These are phyloP conservation scores for Turnix velox DNA, from an alignment of 2,113 vertebrate species.

Conservation along the genomic window DNA sequence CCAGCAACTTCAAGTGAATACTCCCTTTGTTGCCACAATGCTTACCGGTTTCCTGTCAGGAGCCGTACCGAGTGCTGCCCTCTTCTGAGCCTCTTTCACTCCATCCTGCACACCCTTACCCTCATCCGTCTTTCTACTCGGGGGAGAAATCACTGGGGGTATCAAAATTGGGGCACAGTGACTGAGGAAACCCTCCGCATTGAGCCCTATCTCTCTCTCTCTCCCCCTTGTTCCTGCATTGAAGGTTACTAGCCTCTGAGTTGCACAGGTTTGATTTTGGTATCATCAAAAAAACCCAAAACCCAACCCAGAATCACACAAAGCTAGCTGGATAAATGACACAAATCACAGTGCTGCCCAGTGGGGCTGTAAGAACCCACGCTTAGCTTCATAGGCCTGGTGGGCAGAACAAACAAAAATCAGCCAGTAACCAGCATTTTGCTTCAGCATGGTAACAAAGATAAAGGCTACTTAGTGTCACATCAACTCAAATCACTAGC, in stretches of 20 bases:
- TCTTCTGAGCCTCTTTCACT: not conserved
- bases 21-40: not conserved
- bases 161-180: not conserved
- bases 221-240: fast-evolving
- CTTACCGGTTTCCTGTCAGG: not conserved
- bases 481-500: not conserved
- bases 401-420: not conserved
- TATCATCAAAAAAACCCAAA: too few species aligned
- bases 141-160: not conserved
- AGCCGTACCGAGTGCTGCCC: not conserved
- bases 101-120: not conserved
- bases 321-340: not conserved
- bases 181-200: too few species aligned
- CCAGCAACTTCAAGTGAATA: not conserved
- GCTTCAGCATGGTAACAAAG: not conserved
- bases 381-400: not conserved
- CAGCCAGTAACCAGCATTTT: not conserved
- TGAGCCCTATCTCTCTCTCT: not conserved
- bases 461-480: not conserved
- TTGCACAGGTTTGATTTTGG: not conserved
- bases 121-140: not conserved
- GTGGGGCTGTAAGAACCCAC: not conserved
- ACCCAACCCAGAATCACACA: not conserved
- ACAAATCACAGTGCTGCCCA: not conserved
- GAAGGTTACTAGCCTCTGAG: not conserved